phyloP scores from a whole-genome alignment of 2,888 invertebrate species.

The Ashinkailepas kermadecensis region DNA sequence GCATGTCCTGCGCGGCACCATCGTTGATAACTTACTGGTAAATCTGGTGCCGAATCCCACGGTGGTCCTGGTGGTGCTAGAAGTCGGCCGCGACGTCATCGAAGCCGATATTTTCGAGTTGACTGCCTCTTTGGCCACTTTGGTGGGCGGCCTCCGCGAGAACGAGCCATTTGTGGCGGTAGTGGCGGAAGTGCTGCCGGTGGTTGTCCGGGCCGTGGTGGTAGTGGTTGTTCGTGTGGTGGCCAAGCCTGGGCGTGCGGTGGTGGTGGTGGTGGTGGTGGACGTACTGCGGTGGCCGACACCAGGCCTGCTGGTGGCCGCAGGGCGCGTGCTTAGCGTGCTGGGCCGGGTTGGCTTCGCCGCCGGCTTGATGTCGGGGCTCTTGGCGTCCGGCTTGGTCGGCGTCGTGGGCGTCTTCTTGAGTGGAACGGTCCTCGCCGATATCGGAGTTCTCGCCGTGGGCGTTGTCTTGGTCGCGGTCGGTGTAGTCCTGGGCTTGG shows the following conservation, averaged over 20 bases:
- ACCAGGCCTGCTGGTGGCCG: no score
- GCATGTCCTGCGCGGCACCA: no score
- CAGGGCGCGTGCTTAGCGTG: not conserved
- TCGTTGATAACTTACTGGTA: not conserved
- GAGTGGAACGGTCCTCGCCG: not conserved
- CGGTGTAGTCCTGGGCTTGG: not conserved
- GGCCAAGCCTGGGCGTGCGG: not conserved
- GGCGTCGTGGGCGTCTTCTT: not conserved
- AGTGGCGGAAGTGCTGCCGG: not conserved
- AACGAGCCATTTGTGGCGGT: not conserved
- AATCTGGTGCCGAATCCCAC: slow-evolving; percentile 15
- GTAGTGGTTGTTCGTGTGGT: no score
- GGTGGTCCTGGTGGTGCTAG: not conserved
- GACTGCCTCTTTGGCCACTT: not conserved
- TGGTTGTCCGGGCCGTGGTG: not conserved
- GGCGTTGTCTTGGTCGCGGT: not conserved
- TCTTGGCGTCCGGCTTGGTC: not conserved
- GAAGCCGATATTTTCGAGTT: not conserved
- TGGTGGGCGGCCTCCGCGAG: not conserved
- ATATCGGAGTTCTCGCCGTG: not conserved
- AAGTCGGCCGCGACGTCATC: not conserved
- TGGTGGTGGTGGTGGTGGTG: not conserved
- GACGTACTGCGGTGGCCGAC: not conserved
- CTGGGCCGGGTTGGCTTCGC: not conserved
- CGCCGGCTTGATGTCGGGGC: not conserved